Conservation (phyloP, 2,888 invertebrate species). For the Amiota mariae region DNA sequence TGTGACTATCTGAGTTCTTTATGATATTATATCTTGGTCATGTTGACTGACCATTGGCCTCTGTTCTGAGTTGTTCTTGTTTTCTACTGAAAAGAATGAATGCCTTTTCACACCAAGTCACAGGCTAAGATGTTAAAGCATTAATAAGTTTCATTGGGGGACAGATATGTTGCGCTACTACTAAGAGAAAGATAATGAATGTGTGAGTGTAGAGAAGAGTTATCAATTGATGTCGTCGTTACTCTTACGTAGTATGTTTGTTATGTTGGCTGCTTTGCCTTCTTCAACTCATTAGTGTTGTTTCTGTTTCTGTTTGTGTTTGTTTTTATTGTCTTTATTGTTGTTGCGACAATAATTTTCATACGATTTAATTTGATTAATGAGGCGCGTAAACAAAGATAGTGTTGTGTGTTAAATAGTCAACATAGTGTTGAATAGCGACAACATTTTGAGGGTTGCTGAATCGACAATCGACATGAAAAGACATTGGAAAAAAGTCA, state of each 20-base stretch:
- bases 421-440: neutral
- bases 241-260: neutral
- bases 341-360: constrained; percentile 45
- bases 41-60: constrained; percentile 19
- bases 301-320: neutral
- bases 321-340: constrained; percentile 25
- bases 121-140: constrained; percentile 8
- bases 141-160: constrained; percentile 22
- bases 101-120: neutral
- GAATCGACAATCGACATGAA: neutral
- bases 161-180: neutral
- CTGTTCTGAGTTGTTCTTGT: too few relatives aligned
- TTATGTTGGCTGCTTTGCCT: neutral
- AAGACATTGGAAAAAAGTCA: neutral
- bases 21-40: neutral
- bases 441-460: neutral
- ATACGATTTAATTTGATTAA: constrained; percentile 64
- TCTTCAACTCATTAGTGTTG: constrained; percentile 14
- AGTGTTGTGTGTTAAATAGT: constrained; percentile 32
- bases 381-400: constrained; percentile 59
- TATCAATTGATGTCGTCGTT: constrained; percentile 19
- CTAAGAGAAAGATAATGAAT: neutral
- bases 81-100: neutral
- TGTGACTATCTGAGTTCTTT: neutral
- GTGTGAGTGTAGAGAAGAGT: neutral